Evolutionary conservation across 2,113 vertebrate genomes (phyloP).

Genomic region (Mastomys coucha): DNA sequence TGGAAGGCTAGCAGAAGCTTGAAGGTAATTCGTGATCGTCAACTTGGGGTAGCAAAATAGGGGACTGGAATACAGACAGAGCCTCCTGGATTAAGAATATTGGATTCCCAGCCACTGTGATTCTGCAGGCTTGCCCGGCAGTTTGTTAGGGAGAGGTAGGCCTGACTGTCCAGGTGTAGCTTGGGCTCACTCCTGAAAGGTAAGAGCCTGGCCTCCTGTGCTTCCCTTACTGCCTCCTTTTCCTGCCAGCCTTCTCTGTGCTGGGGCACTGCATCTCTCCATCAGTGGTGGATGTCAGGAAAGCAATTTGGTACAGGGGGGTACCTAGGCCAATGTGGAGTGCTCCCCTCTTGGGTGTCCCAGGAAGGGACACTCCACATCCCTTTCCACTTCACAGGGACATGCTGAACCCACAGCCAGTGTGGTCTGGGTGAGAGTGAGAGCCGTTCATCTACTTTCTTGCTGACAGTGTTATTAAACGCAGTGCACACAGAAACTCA

Average conservation of each 20-base stretch:
- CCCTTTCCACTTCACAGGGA: background rate
- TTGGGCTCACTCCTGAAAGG: background rate
- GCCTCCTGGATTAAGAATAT: background rate
- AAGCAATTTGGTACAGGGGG: slow-evolving; percentile 2
- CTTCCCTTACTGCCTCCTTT: background rate
- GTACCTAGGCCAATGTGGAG: background rate
- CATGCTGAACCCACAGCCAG: background rate
- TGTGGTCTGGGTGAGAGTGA: background rate
- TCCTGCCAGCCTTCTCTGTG: background rate
- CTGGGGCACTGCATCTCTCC: background rate
- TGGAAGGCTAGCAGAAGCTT: background rate
- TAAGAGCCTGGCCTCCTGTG: background rate
- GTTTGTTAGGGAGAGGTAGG: background rate
- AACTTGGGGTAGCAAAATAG: background rate
- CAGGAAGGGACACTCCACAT: no score
- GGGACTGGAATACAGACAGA: background rate
- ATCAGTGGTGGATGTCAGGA: background rate
- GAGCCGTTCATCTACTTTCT: background rate
- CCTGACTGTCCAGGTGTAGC: background rate
- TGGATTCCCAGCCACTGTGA: background rate
- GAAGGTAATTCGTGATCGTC: slow-evolving; percentile 35
- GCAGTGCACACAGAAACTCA: background rate
- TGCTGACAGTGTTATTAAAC: background rate
- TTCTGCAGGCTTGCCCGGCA: background rate
- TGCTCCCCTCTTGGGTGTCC: background rate